Evolutionary conservation across 2,888 invertebrate species (phyloP).

Genomic region (Microplitis manilae): DNA sequence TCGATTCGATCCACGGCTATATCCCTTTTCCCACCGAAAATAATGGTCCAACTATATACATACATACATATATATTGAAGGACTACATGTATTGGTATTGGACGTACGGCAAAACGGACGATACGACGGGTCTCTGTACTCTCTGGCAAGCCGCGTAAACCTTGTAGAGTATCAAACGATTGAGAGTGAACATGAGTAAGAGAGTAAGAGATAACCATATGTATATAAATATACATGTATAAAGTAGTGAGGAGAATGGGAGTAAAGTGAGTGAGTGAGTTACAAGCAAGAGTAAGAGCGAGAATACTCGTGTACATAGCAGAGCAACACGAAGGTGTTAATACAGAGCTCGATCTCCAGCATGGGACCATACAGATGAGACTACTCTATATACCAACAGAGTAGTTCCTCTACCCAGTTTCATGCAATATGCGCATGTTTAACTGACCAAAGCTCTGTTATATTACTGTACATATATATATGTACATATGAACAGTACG

Average conservation of each 20-base stretch:
- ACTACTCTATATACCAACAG: not conserved
- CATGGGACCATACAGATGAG: slow-evolving; percentile 48
- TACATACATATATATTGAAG: not conserved
- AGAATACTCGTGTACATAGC: slow-evolving; percentile 46
- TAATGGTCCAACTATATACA: slow-evolving; percentile 63
- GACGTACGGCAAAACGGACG: slow-evolving; percentile 53
- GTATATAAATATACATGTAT: not conserved
- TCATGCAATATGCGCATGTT: slow-evolving; percentile 72
- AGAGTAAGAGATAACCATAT: slow-evolving; percentile 13
- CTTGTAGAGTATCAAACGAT: slow-evolving; percentile 18
- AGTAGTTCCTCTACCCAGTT: slow-evolving; percentile 65
- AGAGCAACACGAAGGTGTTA: slow-evolving; percentile 66
- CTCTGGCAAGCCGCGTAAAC: slow-evolving; percentile 23
- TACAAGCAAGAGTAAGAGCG: slow-evolving; percentile 34
- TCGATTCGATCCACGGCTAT: slow-evolving; percentile 49
- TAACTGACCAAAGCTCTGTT: slow-evolving; percentile 69
- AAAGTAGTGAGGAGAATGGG: slow-evolving; percentile 32
- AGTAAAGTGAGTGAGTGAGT: not conserved
- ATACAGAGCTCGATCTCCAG: slow-evolving; percentile 70
- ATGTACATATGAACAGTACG: not conserved
- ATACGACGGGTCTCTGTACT: too few species aligned
- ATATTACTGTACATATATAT: not conserved
- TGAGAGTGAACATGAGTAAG: slow-evolving; percentile 11
- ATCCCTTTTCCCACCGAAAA: slow-evolving; percentile 63
- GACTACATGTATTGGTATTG: not conserved